Evolutionary conservation across 2,797 vertebrate species (phyloP).

Genomic region (Vireo griseus): DNA sequence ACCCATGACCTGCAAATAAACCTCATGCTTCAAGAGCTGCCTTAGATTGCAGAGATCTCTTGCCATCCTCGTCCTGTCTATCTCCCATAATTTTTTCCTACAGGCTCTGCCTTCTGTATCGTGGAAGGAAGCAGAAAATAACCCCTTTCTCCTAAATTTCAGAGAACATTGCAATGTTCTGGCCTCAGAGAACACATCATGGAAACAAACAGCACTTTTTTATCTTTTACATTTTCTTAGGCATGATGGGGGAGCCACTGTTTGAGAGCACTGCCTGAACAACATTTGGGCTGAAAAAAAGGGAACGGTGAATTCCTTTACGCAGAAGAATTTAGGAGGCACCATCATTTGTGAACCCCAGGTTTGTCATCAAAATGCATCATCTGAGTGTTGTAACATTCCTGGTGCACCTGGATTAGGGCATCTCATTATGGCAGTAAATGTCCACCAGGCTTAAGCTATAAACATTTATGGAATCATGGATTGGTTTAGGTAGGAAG

Average conservation of each 20-base stretch:
- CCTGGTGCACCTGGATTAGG: neutral
- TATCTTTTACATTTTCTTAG: neutral
- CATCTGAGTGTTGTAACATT: neutral
- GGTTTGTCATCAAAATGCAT: neutral
- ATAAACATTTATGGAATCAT: neutral
- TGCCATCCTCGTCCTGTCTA: too few species aligned
- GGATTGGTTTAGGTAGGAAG: neutral
- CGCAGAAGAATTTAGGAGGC: neutral
- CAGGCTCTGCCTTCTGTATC: neutral
- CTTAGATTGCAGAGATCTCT: too few species aligned
- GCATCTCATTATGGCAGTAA: rapidly evolving
- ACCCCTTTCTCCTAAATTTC: neutral
- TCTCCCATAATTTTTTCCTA: too few species aligned
- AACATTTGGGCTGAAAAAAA: neutral
- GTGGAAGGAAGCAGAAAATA: neutral
- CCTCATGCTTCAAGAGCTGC: too few species aligned
- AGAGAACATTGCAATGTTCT: neutral
- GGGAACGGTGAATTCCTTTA: neutral
- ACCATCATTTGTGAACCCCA: neutral
- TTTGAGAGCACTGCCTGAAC: neutral
- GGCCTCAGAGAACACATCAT: neutral
- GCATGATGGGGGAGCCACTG: neutral
- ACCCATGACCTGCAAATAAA: too few species aligned
- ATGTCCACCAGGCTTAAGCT: neutral
- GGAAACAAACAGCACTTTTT: neutral